Percentiles rank a stretch among this genome's conserved stretches.
Evolutionary conservation across 2,113 vertebrate genomes (phyloP).

Genomic region (Zapornia atra): DNA sequence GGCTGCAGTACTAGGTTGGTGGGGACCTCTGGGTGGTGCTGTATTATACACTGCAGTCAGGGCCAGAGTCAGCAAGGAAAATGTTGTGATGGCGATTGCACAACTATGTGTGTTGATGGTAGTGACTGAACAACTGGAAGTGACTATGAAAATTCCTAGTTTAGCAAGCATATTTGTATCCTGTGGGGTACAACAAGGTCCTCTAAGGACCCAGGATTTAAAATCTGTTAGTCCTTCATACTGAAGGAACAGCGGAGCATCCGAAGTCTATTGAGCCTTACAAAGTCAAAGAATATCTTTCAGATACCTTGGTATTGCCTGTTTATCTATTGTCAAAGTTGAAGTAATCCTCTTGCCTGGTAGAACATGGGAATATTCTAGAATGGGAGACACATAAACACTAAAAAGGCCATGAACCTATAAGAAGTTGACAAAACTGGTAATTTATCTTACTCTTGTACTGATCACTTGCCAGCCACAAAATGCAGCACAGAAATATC

Average conservation of each 20-base stretch:
- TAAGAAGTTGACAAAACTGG: slow-evolving; percentile 36
- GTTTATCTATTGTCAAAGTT: not conserved
- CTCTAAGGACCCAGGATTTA: not conserved
- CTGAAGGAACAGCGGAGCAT: not conserved
- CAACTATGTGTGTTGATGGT: not conserved
- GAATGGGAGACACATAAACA: not conserved
- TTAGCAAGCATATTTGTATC: not conserved
- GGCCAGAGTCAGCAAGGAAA: not conserved
- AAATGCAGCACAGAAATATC: not conserved
- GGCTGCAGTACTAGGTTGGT: not conserved
- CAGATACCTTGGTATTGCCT: not conserved
- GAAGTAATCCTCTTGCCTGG: slow-evolving; percentile 25
- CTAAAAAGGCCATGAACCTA: not conserved
- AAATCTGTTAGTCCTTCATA: slow-evolving; percentile 26
- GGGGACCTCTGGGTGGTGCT: not conserved
- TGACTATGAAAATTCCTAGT: not conserved
- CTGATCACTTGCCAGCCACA: not conserved
- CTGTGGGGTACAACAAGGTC: slow-evolving; percentile 4
- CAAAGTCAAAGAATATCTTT: not conserved
- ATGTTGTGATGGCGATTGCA: not conserved
- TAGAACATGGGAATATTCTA: slow-evolving; percentile 33
- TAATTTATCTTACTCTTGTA: slow-evolving; percentile 44
- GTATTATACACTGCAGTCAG: not conserved
- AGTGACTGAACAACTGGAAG: not conserved
- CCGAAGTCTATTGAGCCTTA: slow-evolving; percentile 11